phyloP scores from a whole-genome alignment of 2,113 vertebrate genomes.

The Polyodon spathula region DNA sequence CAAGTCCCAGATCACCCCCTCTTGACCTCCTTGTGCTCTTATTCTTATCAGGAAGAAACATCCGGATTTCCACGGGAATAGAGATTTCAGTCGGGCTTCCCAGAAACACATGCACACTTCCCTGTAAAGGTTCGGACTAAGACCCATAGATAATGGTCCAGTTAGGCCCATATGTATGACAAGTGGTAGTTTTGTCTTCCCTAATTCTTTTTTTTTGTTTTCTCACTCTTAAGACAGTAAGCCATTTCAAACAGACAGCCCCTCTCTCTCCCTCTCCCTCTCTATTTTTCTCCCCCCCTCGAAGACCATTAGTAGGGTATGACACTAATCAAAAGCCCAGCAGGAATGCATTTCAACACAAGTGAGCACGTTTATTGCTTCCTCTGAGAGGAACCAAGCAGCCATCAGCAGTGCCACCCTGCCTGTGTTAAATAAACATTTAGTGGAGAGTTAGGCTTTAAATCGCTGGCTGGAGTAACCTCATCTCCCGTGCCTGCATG shows the following conservation, averaged over 20 bases:
- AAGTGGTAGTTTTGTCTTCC: too few species aligned
- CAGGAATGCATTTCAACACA: slow-evolving; percentile 56
- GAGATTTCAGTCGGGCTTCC: too few species aligned
- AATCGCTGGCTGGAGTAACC: slow-evolving; percentile 16
- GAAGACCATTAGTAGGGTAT: slow-evolving; percentile 42
- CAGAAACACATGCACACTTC: too few species aligned
- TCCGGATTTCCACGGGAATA: too few species aligned
- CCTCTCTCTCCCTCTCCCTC: slow-evolving; percentile 13
- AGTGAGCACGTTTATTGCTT: slow-evolving; percentile 77
- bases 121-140: too few species aligned
- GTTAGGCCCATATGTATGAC: too few species aligned
- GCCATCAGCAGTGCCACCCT: slow-evolving; percentile 49
- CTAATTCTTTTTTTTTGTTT: slow-evolving; percentile 6
- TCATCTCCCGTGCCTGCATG: slow-evolving; percentile 18
- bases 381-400: slow-evolving; percentile 79
- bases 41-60: too few species aligned
- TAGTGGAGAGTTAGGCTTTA: slow-evolving; percentile 31
- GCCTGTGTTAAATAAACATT: slow-evolving; percentile 66
- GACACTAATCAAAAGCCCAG: slow-evolving; percentile 60
- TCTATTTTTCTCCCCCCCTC: slow-evolving; percentile 23
- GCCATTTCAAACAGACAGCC: not conserved
- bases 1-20: too few species aligned
- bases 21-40: slow-evolving; percentile 1
- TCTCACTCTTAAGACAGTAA: slow-evolving; percentile 15
- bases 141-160: too few species aligned